Percentiles rank a stretch among this genome's conserved stretches.
These are phyloP conservation scores for Hymenopus coronatus DNA, from an alignment of 2,888 invertebrate genomes.

Conservation along the genomic window DNA sequence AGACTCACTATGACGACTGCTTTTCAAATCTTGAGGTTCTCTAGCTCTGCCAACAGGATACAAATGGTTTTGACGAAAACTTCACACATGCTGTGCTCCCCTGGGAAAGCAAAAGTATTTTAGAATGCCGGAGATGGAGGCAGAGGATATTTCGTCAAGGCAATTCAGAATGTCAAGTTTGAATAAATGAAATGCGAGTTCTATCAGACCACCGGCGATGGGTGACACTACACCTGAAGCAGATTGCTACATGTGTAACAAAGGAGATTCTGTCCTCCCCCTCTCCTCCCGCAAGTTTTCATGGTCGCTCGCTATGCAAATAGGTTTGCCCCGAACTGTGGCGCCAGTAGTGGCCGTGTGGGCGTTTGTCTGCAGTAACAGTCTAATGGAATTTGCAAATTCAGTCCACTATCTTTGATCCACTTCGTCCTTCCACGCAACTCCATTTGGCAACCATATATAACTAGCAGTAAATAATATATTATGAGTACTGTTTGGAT, in stretches of 20 bases:
- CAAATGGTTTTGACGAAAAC: no score
- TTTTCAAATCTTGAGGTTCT: no score
- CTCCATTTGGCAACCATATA: no score
- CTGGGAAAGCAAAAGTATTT: no score
- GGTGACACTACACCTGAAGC: neutral
- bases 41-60: no score
- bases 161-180: neutral
- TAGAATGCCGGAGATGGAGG: no score
- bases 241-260: neutral
- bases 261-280: neutral
- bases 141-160: no score
- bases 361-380: neutral
- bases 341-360: neutral
- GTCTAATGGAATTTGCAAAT: neutral
- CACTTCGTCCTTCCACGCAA: neutral
- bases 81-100: no score
- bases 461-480: no score
- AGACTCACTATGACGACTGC: no score
- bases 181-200: neutral
- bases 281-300: neutral
- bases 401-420: neutral
- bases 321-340: neutral
- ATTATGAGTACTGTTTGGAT: no score
- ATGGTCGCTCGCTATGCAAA: neutral
- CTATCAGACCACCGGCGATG: neutral